Percentiles rank a stretch among this genome's conserved stretches.
Evolutionary conservation across 2,888 invertebrate genomes (phyloP).

Genomic region (Silvanus unidentatus): DNA sequence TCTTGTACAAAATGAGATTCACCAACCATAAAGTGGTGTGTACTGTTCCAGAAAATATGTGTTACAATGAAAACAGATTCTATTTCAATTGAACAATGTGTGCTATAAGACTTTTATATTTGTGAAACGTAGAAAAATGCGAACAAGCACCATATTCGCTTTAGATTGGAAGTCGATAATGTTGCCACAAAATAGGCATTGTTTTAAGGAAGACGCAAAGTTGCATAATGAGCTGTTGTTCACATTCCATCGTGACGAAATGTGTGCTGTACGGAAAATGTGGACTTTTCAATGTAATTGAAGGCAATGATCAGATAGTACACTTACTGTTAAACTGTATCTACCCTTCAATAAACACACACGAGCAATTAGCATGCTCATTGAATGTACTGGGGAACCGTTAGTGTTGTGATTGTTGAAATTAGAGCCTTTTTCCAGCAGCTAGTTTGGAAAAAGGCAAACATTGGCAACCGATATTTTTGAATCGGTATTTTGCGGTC

Average conservation of each 20-base stretch:
- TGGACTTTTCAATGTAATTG: no score
- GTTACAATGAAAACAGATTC: slow-evolving; percentile 1
- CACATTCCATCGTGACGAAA: no score
- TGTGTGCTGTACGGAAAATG: no score
- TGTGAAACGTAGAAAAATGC: background rate
- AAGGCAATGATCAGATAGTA: no score
- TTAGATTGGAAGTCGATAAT: no score
- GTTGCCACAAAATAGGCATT: background rate
- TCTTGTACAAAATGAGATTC: background rate
- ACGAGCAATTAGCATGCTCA: background rate
- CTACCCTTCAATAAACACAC: no score
- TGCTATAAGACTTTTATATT: background rate
- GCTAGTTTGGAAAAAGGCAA: no score
- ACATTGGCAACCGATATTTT: no score
- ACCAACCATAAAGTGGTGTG: slow-evolving; percentile 2
- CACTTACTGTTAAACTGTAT: no score
- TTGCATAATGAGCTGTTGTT: no score
- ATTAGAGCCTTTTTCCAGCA: no score
- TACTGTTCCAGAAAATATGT: slow-evolving; percentile 4
- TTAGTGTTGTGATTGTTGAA: background rate
- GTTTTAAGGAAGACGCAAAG: background rate
- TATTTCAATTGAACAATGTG: background rate
- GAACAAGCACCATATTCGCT: background rate
- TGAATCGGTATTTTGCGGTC: no score
- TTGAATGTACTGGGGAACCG: slow-evolving; percentile 1